These are phyloP conservation scores for Pycnonotus jocosus DNA, from an alignment of 2,113 vertebrate genomes.

Conservation along the genomic window DNA sequence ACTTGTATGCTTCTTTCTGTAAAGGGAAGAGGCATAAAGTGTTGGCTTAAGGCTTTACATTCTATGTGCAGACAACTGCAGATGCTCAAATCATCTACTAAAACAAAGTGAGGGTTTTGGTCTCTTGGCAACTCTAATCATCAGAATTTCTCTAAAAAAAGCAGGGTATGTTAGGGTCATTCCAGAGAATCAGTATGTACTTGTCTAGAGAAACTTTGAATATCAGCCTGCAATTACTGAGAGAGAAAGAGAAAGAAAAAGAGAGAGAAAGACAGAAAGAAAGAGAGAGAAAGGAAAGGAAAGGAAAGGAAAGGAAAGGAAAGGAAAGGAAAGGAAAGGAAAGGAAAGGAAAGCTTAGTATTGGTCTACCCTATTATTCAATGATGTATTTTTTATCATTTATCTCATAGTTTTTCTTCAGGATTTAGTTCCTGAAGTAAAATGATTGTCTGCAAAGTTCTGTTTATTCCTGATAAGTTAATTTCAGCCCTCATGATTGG, in stretches of 20 bases:
- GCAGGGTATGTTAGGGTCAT: neutral
- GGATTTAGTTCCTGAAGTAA: neutral
- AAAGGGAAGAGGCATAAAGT: neutral
- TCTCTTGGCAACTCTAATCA: neutral
- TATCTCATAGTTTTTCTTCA: neutral
- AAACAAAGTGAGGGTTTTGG: neutral
- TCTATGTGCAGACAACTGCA: neutral
- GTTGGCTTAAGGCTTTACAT: neutral
- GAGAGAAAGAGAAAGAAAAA: accelerated
- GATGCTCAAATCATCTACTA: neutral
- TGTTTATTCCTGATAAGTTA: neutral
- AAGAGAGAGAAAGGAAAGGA: neutral
- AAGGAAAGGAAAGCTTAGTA: neutral
- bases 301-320: too few species aligned
- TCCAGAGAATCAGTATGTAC: neutral
- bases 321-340: accelerated
- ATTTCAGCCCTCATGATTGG: neutral
- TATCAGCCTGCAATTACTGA: neutral
- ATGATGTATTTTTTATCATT: neutral
- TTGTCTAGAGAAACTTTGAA: neutral
- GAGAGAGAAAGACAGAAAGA: accelerated
- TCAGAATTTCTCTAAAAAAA: neutral
- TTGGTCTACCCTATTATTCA: accelerated
- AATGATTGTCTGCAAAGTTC: neutral
- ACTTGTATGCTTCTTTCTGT: neutral